Conservation (phyloP, 2,888 invertebrate species). For the Hemicrepidius hirtus region DNA sequence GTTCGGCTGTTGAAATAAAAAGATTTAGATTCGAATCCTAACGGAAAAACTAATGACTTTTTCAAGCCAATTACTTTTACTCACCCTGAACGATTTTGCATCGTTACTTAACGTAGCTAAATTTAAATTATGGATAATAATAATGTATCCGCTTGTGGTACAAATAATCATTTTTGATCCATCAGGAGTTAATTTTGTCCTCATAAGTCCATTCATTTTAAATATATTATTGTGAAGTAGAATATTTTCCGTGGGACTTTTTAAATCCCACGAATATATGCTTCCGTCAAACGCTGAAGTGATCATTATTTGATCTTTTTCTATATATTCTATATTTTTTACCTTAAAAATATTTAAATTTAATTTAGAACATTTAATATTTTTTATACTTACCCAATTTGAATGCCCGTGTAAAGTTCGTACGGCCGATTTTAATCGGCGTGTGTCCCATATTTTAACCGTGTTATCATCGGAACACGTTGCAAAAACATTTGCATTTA, state of each 20-base stretch:
- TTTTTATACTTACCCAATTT: slow-evolving; percentile 82
- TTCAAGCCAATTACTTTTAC: slow-evolving; percentile 46
- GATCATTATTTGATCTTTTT: slow-evolving; percentile 87
- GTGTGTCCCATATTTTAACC: slow-evolving; percentile 94
- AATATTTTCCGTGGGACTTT: slow-evolving; percentile 87
- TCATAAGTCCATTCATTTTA: slow-evolving; percentile 88
- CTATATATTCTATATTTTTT: slow-evolving; percentile 95
- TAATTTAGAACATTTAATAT: not conserved
- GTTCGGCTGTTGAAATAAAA: slow-evolving; percentile 79
- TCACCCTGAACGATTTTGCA: slow-evolving; percentile 88
- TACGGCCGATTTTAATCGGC: slow-evolving; percentile 86
- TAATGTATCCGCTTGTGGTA: slow-evolving; percentile 91
- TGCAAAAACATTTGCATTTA: slow-evolving; percentile 90
- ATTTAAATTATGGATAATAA: slow-evolving; percentile 92
- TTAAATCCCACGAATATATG: slow-evolving; percentile 96
- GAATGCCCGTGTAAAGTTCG: slow-evolving; percentile 89
- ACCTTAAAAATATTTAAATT: slow-evolving; percentile 67
- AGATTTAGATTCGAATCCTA: no score
- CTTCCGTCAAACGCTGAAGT: slow-evolving; percentile 96
- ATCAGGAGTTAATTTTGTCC: slow-evolving; percentile 91
- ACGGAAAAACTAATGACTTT: no score
- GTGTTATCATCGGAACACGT: slow-evolving; percentile 96
- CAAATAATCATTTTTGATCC: slow-evolving; percentile 92
- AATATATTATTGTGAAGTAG: slow-evolving; percentile 88
- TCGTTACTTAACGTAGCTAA: slow-evolving; percentile 86